Conservation (phyloP, 2,888 invertebrate genomes). For the Troides oblongomaculatus region DNA sequence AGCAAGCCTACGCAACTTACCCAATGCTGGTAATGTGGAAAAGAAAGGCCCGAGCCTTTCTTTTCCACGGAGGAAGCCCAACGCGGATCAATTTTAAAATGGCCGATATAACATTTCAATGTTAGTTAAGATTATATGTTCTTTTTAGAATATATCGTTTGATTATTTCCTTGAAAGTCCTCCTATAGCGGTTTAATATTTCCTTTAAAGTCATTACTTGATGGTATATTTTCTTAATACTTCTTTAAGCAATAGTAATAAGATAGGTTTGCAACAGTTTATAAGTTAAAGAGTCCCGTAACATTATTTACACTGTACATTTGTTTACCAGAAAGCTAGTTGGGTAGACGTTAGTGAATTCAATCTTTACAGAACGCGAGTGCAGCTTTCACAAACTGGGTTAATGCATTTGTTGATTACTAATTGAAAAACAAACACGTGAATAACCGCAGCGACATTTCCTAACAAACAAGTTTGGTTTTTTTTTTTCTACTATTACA, state of each 20-base stretch:
- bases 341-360: background rate
- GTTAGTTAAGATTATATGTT: too few species aligned
- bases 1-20: too few species aligned
- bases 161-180: too few species aligned
- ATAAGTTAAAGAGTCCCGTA: background rate
- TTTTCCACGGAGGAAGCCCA: too few species aligned
- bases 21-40: too few species aligned
- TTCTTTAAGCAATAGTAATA: background rate
- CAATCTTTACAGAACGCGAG: constrained; percentile 1
- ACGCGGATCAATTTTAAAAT: too few species aligned
- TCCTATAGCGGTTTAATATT: too few species aligned
- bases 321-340: constrained; percentile 1
- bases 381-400: constrained; percentile 12
- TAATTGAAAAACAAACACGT: constrained; percentile 5
- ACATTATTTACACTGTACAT: background rate
- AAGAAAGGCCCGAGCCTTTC: too few species aligned
- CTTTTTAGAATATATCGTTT: too few species aligned
- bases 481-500: background rate
- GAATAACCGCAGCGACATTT: background rate
- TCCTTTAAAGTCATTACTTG: too few species aligned
- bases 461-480: background rate
- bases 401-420: constrained; percentile 15
- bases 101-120: too few species aligned
- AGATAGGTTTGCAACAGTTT: background rate
- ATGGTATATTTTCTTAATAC: too few species aligned